Evolutionary conservation across 2,888 invertebrate species (phyloP).

Genomic region (Spicauda simplicius): DNA sequence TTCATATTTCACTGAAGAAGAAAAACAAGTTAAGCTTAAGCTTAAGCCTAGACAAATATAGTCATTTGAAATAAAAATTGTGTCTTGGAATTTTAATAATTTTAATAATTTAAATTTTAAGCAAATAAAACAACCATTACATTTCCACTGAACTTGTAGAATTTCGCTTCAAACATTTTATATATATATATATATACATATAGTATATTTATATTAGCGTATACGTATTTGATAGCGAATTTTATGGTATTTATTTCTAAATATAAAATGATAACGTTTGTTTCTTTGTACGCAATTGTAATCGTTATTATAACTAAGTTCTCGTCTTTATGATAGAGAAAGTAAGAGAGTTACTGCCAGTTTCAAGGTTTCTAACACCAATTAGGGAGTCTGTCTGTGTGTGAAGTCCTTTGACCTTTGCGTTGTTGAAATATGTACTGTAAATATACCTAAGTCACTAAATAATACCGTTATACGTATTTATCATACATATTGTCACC

Average conservation of each 20-base stretch:
- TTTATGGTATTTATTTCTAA: slow-evolving; percentile 62
- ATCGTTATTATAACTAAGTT: slow-evolving; percentile 58
- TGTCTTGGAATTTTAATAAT: too few relatives aligned
- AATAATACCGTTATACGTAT: neutral
- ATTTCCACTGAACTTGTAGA: slow-evolving; percentile 8
- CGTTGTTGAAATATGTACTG: slow-evolving; percentile 34
- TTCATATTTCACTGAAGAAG: too few relatives aligned
- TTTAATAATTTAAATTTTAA: too few relatives aligned
- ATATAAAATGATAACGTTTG: slow-evolving; percentile 46
- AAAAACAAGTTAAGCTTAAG: too few relatives aligned
- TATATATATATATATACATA: slow-evolving; percentile 46
- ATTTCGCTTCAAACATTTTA: slow-evolving; percentile 34
- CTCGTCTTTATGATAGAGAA: slow-evolving; percentile 48
- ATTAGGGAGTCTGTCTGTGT: slow-evolving; percentile 55
- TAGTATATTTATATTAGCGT: slow-evolving; percentile 54
- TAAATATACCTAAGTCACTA: neutral
- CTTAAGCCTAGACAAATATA: too few relatives aligned
- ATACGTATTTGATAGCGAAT: slow-evolving; percentile 66
- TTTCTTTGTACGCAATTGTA: slow-evolving; percentile 59
- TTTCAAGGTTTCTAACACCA: slow-evolving; percentile 78
- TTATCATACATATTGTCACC: too few relatives aligned
- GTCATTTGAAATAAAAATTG: too few relatives aligned
- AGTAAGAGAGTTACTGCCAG: slow-evolving; percentile 76
- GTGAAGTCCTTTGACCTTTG: slow-evolving; percentile 41
- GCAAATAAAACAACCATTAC: slow-evolving; percentile 2